A percentile compares a stretch with the other conserved stretches of the same genome.
Conservation (phyloP, 37 sponge, comb jelly and placozoan genomes). For the Petrosia ficiformis region DNA sequence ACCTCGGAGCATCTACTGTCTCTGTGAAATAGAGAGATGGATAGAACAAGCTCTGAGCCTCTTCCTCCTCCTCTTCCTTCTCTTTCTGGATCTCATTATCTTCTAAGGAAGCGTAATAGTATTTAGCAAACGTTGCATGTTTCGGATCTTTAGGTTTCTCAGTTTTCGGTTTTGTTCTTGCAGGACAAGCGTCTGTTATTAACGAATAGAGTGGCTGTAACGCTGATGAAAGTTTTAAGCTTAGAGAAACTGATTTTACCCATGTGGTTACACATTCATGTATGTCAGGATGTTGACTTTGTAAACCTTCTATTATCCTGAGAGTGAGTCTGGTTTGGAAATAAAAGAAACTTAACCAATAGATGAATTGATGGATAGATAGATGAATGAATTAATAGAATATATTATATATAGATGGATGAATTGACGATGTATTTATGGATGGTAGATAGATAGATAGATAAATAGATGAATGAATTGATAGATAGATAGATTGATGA, state of each 20-base stretch:
- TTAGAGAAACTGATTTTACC: conserved; percentile 11
- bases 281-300: conserved; percentile 21
- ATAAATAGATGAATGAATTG: too few species aligned
- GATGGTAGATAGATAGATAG: too few species aligned
- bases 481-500: too few species aligned
- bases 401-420: not conserved
- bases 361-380: not conserved
- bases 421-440: not conserved
- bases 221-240: not conserved
- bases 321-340: conserved; percentile 24
- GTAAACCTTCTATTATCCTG: conserved; percentile 62
- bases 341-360: not conserved
- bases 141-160: conserved; percentile 12
- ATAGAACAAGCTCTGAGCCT: not conserved
- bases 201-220: conserved; percentile 39
- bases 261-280: conserved; percentile 26
- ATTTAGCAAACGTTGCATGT: conserved; percentile 14
- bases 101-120: conserved; percentile 32
- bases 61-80: conserved; percentile 5
- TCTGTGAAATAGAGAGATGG: conserved; percentile 19
- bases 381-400: too few species aligned
- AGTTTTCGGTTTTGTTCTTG: not conserved
- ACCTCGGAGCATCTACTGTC: conserved; percentile 27
- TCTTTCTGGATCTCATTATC: not conserved
- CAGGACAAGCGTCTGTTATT: conserved; percentile 18